These are phyloP conservation scores for Acleris emargana DNA, from an alignment of 2,888 invertebrate genomes.

Conservation along the genomic window DNA sequence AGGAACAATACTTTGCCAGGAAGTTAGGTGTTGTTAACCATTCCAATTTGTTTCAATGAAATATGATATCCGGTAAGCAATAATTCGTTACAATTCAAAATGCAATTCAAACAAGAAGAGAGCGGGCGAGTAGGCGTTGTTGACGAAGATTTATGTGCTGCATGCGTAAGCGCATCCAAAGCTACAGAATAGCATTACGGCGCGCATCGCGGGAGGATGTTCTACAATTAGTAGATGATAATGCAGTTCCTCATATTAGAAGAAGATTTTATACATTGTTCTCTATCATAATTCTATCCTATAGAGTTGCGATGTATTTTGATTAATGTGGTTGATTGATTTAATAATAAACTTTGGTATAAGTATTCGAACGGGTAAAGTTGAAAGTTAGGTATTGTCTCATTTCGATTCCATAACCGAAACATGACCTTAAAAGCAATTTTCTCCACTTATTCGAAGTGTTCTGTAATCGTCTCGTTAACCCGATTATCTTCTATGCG, in stretches of 20 bases:
- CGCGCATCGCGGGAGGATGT: not conserved
- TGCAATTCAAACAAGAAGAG: conserved; percentile 35
- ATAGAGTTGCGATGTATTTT: no score
- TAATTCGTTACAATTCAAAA: conserved; percentile 29
- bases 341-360: no score
- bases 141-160: conserved; percentile 32
- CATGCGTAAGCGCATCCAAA: conserved; percentile 21
- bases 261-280: not conserved
- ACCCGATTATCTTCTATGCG: not conserved
- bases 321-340: no score
- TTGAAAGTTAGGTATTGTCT: not conserved
- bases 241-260: not conserved
- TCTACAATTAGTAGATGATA: not conserved
- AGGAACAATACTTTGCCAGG: no score
- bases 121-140: conserved; percentile 29
- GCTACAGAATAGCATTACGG: conserved; percentile 5
- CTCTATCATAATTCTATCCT: no score
- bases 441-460: not conserved
- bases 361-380: no score
- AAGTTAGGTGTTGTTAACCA: conserved; percentile 1
- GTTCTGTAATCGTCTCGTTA: conserved; percentile 1
- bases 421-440: not conserved
- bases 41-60: conserved; percentile 25
- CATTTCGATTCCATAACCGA: not conserved
- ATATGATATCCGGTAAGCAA: conserved; percentile 32